Base-by-base conservation (phyloP, 2,797 vertebrate species). In the Chaenodraco wilsoni region DNA sequence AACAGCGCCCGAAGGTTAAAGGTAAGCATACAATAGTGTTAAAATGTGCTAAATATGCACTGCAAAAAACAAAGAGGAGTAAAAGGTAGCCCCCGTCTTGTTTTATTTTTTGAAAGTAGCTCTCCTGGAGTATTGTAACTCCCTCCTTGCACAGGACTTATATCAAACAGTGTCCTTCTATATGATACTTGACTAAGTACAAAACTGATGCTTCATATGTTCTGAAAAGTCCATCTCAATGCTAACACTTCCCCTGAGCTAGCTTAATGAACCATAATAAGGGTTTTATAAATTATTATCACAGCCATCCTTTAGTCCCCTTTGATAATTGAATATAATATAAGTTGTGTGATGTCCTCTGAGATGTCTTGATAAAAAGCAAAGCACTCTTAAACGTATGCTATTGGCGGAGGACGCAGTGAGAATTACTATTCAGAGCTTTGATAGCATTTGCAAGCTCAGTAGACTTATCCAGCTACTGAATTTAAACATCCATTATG, bases 251-350 rank as follows among this genome's bases (percentile, higher is more conserved):
- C 11, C 23, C 40, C 19, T 60, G 14, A 23, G 14, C 33, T 49
- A 14, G 11, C n/a, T 10, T 31, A 49, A 31, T 33, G 6, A 54
- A 65, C 9, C 41, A 16, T 31, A n/a, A 6, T 23, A 51, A 55
- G 3, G 16, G 2, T 43, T 50, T 59, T 27, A 19, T 45, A 63
- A 59, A 37, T 59, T n/a, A 66, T 70, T 50, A 48, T 67, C 23
- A 21, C 12, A 57, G 27, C n/a, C 40, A 21, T 16, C n/a, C 3
- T 31, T 62, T 43, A n/a, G 43, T 17, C 12, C 31, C 19, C 58
- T 27, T 19, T 6, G 27, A 27, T 51, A 17, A n/a, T 14, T 55
- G 49, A 23, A 15, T 3, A 14, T 14, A 10, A 2, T 65, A 3
- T 49, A 52, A 43, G 7, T 0, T 1, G 5, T 49, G 19, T 44